These are phyloP conservation scores for Chaetorhynchus papuensis DNA, from an alignment of 2,113 vertebrate species.

Conservation along the genomic window DNA sequence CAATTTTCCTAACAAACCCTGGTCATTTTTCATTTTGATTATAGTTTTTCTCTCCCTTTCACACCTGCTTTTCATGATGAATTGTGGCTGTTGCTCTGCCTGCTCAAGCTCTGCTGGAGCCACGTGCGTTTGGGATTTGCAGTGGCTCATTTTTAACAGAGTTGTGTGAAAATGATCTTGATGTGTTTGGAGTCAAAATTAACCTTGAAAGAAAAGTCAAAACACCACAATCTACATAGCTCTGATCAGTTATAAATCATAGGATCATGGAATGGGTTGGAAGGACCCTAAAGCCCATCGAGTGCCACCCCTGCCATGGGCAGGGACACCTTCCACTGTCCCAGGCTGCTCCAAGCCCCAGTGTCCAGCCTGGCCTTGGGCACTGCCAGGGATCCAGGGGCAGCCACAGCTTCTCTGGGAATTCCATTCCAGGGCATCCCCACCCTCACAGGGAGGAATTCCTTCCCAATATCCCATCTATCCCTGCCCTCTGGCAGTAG, in stretches of 20 bases:
- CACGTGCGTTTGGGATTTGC: neutral
- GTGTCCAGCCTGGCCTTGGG: neutral
- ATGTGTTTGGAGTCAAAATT: neutral
- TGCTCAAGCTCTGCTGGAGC: neutral
- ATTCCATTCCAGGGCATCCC: rapidly evolving
- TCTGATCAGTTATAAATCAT: neutral
- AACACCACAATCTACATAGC: neutral
- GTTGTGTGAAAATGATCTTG: neutral
- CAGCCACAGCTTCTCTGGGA: neutral
- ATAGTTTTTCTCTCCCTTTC: neutral
- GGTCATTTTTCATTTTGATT: neutral
- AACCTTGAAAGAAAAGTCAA: neutral
- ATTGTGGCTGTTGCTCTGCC: neutral
- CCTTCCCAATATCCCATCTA: too few relatives aligned
- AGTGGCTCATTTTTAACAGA: neutral
- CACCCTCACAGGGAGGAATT: rapidly evolving
- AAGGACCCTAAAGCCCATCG: neutral
- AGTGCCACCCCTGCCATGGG: neutral
- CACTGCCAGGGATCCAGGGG: neutral
- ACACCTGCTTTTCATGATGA: neutral
- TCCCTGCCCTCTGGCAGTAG: neutral
- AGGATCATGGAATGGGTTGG: neutral
- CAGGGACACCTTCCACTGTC: neutral
- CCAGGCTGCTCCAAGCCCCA: neutral
- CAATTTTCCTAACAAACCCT: neutral